These are phyloP conservation scores for Diabrotica undecimpunctata DNA, from an alignment of 1,140 invertebrate species.

Conservation along the genomic window DNA sequence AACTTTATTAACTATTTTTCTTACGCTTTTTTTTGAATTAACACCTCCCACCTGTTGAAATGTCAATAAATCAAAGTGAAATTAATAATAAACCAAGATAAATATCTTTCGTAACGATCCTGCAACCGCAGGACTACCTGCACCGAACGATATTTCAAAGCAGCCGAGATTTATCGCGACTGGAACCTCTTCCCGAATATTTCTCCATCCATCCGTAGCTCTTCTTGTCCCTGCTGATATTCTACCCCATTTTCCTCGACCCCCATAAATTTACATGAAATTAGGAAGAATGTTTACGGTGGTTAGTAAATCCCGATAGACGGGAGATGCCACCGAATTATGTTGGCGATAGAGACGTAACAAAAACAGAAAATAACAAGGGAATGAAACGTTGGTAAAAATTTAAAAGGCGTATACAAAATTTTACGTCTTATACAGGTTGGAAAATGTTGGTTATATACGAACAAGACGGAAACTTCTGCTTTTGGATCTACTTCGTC, in stretches of 20 bases:
- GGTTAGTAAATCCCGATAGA: not conserved
- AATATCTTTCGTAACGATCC: not conserved
- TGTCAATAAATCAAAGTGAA: not conserved
- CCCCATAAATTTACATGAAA: constrained; percentile 2
- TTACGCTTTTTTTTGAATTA: too few relatives aligned
- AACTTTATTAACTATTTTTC: too few relatives aligned
- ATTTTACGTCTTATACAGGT: too few relatives aligned
- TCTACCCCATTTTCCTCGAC: not conserved
- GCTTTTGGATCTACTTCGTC: too few relatives aligned
- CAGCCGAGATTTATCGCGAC: not conserved
- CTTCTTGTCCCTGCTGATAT: constrained; percentile 1
- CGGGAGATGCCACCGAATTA: not conserved
- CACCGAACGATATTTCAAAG: not conserved
- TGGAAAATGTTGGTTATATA: too few relatives aligned
- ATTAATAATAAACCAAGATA: not conserved
- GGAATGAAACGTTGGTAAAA: too few relatives aligned
- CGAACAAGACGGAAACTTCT: too few relatives aligned
- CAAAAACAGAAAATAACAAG: too few relatives aligned
- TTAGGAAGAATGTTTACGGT: constrained; percentile 1
- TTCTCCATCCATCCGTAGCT: not conserved
- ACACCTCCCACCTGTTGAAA: not conserved
- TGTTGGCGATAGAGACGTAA: not conserved
- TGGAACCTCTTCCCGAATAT: not conserved
- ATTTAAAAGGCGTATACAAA: too few relatives aligned
- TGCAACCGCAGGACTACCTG: not conserved